Percentiles rank a stretch among this genome's conserved stretches.
These are phyloP conservation scores for Danaus plexippus DNA, from an alignment of 1,140 invertebrate species.

Conservation along the genomic window DNA sequence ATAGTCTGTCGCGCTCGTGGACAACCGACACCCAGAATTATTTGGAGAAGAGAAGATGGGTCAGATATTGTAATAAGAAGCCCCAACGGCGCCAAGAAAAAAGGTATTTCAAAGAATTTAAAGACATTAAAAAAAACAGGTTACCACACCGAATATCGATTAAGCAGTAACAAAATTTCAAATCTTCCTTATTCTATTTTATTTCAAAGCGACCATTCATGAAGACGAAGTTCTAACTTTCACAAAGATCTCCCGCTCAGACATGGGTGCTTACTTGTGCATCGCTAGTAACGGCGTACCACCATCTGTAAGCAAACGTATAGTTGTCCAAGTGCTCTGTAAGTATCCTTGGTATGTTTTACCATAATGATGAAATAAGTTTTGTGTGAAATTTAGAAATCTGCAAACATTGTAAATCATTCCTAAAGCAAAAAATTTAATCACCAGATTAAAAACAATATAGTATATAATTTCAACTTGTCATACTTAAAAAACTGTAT, in stretches of 20 bases:
- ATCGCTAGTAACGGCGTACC: conserved; percentile 88
- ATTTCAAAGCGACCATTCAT: conserved; percentile 70
- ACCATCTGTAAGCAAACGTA: conserved; percentile 86
- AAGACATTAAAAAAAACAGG: neutral
- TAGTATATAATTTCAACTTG: neutral
- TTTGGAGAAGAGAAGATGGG: conserved; percentile 89
- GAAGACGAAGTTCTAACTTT: conserved; percentile 83
- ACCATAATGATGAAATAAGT: neutral
- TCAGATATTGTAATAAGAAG: conserved; percentile 84
- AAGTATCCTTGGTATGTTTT: conserved; percentile 69
- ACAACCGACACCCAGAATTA: conserved; percentile 83
- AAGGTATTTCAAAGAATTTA: conserved; percentile 60
- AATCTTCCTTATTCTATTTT: conserved; percentile 3
- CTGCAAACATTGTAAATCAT: too few species aligned
- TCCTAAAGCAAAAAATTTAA: too few species aligned
- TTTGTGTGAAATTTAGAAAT: neutral
- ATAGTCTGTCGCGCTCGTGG: conserved; percentile 81
- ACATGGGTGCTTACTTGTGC: conserved; percentile 92
- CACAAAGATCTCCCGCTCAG: conserved; percentile 84
- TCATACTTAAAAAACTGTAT: conserved; percentile 4
- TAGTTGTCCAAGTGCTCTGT: conserved; percentile 88
- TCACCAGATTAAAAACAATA: neutral
- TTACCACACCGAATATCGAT: too few species aligned
- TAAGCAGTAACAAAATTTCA: too few species aligned
- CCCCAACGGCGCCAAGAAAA: conserved; percentile 73